Evolutionary conservation across 2,113 vertebrate genomes (phyloP), one percentile per base, ranked within the genome.

Genomic region (Morone saxatilis): DNA sequence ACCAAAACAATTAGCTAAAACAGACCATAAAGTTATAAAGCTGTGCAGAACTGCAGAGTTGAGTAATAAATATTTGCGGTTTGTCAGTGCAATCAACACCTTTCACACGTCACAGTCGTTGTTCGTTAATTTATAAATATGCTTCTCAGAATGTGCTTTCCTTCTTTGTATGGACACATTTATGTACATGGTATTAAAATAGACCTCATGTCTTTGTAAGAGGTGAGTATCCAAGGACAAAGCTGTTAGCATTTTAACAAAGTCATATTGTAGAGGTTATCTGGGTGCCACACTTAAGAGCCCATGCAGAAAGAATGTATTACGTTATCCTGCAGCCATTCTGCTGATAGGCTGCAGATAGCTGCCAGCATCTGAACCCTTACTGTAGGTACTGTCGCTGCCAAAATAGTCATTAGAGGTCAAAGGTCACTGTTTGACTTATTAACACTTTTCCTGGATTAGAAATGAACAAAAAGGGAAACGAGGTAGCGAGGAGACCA

Each of bases 241-340:
- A 77, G 65, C 45, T 83, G 43, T 45, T 51, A 13, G 54, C 61
- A 45, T 60, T 85, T 84, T 56, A 85, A 80, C 41, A 72, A 73
- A 78, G 75, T 6, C 10, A 12, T 16, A 10, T n/a, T 62, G 14
- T 54, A 48, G 61, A 81, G 81, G 74, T 90, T 91, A 92, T 90
- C 83, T 84, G 3, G 4, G 56, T 53, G 51, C 60, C 14, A 66
- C 68, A 68, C 71, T 88, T 60, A 31, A 88, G 81, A 70, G 71
- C 47, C 85, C 80, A 86, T 22, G 56, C 72, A 57, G 76, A 62
- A 88, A 80, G 87, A 89, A 93, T 85, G 87, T 50, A 71, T 90
- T 81, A 93, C 13, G 69, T 85, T 54, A 85, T 66, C 80, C 48
- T 1, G 7, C 66, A 79, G 83, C 51, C 56, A 61, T 76, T 78